Conservation (phyloP, 2,797 vertebrate genomes). For the Cygnus olor region DNA sequence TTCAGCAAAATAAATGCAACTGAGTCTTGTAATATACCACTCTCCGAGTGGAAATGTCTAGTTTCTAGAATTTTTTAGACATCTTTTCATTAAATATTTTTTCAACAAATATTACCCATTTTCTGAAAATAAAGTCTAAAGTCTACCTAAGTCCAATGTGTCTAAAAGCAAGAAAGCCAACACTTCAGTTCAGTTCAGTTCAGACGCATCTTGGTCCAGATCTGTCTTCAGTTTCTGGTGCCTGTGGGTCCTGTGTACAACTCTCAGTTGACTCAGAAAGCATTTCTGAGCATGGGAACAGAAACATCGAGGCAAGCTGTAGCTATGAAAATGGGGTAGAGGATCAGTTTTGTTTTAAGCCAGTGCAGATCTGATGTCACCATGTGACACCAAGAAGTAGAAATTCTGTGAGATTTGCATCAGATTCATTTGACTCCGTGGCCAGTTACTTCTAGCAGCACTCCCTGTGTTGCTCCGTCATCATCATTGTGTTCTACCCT, state of each 20-base stretch:
- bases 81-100: not conserved
- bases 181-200: not conserved
- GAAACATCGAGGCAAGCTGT: not conserved
- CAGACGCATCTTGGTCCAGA: not conserved
- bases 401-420: not conserved
- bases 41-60: not conserved
- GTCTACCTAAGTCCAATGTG: not conserved
- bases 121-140: not conserved
- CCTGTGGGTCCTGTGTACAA: not conserved
- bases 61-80: too few species aligned
- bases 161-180: not conserved
- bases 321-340: not conserved
- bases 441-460: not conserved
- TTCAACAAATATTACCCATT: not conserved
- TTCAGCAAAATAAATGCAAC: not conserved
- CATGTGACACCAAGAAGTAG: not conserved
- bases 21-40: not conserved
- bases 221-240: not conserved
- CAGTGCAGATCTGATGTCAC: not conserved
- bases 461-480: not conserved
- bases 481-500: rapidly evolving
- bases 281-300: not conserved
- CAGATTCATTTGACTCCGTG: not conserved
- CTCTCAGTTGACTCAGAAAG: not conserved
- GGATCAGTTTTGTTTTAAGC: not conserved